Evolutionary conservation across 2,888 invertebrate species (phyloP).

Genomic region (Atrina japonica): DNA sequence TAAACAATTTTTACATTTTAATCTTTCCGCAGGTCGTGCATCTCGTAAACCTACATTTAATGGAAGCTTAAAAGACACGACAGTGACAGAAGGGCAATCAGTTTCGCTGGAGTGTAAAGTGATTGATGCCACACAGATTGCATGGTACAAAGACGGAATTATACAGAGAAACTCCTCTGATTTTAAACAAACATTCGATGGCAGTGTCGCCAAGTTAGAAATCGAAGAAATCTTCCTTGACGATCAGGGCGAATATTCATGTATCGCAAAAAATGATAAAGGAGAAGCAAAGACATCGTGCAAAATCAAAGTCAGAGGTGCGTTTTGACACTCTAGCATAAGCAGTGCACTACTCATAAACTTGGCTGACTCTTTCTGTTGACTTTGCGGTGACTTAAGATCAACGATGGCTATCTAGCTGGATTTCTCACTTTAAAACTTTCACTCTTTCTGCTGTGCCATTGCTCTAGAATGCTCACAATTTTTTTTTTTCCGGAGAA

Average conservation of each 20-base stretch:
- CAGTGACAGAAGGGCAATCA: constrained; percentile 64
- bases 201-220: constrained; percentile 61
- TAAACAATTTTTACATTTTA: no score
- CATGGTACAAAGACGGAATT: constrained; percentile 70
- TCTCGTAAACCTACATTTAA: constrained; percentile 51
- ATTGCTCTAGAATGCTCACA: no score
- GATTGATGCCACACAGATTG: constrained; percentile 54
- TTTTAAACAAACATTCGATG: constrained; percentile 71
- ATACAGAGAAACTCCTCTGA: constrained; percentile 63
- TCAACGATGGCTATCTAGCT: neutral
- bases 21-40: no score
- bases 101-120: constrained; percentile 64
- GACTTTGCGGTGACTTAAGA: no score
- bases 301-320: constrained; percentile 63
- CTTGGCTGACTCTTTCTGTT: constrained; percentile 1
- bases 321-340: constrained; percentile 4
- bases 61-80: constrained; percentile 57
- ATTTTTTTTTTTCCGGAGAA: no score
- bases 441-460: neutral
- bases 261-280: constrained; percentile 60
- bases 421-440: neutral
- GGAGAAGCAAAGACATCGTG: constrained; percentile 64
- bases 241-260: constrained; percentile 67
- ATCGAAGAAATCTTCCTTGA: constrained; percentile 70
- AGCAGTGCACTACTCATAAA: neutral